These are phyloP conservation scores for Tragelaphus eurycerus DNA, from an alignment of 2,797 vertebrate species.

Conservation along the genomic window DNA sequence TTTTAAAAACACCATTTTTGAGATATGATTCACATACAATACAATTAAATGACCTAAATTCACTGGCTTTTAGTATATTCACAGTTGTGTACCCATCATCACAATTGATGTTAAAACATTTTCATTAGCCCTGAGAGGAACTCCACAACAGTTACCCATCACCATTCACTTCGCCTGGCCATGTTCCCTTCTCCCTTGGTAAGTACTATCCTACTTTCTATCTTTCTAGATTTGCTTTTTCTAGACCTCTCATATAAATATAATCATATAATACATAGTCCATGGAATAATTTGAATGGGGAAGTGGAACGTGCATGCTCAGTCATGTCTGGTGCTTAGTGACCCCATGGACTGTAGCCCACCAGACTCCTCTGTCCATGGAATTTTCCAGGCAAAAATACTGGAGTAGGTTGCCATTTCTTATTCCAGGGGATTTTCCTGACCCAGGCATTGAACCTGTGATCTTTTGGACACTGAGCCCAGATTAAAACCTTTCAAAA, in stretches of 20 bases:
- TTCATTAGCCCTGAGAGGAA: not conserved
- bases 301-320: not conserved
- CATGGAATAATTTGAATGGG: not conserved
- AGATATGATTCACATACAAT: not conserved
- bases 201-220: not conserved
- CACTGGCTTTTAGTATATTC: not conserved
- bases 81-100: not conserved
- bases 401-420: not conserved
- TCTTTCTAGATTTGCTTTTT: not conserved
- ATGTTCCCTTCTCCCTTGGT: not conserved
- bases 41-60: not conserved
- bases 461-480: not conserved
- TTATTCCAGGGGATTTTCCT: not conserved
- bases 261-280: not conserved
- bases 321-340: not conserved
- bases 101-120: not conserved
- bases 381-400: not conserved
- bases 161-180: rapidly evolving
- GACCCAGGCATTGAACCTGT: not conserved
- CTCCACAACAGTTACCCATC: not conserved
- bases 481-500: not conserved
- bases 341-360: not conserved
- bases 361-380: not conserved
- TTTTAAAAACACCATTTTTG: not conserved
- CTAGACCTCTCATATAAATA: not conserved